A percentile compares a stretch with the other conserved stretches of the same genome.
Evolutionary conservation across 2,797 vertebrate species (phyloP).

Genomic region (Myotis findleyi): DNA sequence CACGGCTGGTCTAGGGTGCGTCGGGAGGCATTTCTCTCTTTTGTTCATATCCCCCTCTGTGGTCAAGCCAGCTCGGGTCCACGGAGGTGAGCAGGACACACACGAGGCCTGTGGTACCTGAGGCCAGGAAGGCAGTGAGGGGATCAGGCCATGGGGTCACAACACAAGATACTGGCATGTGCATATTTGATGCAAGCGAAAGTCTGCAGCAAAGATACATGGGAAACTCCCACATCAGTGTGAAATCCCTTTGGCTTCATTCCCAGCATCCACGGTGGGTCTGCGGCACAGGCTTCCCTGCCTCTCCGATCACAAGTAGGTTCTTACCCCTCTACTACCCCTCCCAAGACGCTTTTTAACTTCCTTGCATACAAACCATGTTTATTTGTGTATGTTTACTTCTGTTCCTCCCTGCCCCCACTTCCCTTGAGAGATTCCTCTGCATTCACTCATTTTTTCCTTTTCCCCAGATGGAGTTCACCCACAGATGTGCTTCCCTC

Average conservation of each 20-base stretch:
- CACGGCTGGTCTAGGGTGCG: neutral
- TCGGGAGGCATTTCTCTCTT: neutral
- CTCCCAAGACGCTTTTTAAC: too few relatives aligned
- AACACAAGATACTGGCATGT: neutral
- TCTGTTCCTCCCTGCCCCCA: neutral
- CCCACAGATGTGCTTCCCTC: neutral
- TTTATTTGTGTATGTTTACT: neutral
- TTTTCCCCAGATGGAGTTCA: neutral
- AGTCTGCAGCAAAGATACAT: neutral
- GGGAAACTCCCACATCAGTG: neutral
- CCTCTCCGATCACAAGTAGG: neutral
- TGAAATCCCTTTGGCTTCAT: neutral
- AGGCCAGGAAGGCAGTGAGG: neutral
- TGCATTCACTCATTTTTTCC: neutral
- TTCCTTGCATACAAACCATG: accelerated
- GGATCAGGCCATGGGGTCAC: neutral
- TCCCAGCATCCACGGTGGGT: neutral
- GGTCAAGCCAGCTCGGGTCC: neutral
- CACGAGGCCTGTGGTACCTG: too few relatives aligned
- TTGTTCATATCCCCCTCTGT: neutral
- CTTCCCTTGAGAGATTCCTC: neutral
- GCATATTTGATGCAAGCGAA: too few relatives aligned
- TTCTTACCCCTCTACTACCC: neutral
- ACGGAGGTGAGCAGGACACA: neutral
- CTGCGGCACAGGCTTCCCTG: neutral